Evolutionary conservation across 2,797 vertebrate genomes (phyloP).

Genomic region (Ara ararauna): DNA sequence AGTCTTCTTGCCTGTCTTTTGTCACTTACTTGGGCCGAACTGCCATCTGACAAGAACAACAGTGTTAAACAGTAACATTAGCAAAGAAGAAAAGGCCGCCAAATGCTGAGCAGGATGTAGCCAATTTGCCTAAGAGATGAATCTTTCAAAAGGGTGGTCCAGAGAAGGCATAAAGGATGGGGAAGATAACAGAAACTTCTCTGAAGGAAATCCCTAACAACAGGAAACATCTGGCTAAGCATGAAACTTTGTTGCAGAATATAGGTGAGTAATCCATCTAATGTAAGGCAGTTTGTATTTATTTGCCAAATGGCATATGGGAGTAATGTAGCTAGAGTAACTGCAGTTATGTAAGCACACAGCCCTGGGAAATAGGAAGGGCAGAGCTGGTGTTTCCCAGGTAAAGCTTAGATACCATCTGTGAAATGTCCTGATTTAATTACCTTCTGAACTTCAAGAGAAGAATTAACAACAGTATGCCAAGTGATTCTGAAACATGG

Average conservation of each 20-base stretch:
- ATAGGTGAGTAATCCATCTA: background rate
- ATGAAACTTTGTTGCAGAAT: conserved; percentile 29
- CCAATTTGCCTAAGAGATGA: background rate
- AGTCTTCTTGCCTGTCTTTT: background rate
- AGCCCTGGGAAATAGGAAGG: conserved; percentile 40
- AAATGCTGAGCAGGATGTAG: background rate
- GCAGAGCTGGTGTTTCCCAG: conserved; percentile 52
- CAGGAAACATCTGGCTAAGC: background rate
- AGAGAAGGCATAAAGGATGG: background rate
- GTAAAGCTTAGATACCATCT: conserved; percentile 34
- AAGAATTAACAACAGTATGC: conserved; percentile 15
- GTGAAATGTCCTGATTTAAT: conserved; percentile 7
- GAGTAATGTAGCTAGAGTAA: background rate
- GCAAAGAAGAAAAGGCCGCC: background rate
- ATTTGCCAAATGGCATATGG: background rate
- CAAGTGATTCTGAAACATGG: conserved; percentile 43
- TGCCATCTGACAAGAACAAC: background rate
- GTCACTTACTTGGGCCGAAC: background rate
- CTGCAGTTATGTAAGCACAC: conserved; percentile 34
- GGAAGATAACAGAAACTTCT: background rate
- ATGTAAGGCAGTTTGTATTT: background rate
- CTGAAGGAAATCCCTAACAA: background rate
- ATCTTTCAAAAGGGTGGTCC: background rate
- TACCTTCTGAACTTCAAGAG: conserved; percentile 38
- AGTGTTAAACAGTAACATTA: background rate